A percentile compares a stretch with the other conserved stretches of the same genome.
Evolutionary conservation across 2,888 invertebrate genomes (phyloP).

Genomic region (Uropetala carovei): DNA sequence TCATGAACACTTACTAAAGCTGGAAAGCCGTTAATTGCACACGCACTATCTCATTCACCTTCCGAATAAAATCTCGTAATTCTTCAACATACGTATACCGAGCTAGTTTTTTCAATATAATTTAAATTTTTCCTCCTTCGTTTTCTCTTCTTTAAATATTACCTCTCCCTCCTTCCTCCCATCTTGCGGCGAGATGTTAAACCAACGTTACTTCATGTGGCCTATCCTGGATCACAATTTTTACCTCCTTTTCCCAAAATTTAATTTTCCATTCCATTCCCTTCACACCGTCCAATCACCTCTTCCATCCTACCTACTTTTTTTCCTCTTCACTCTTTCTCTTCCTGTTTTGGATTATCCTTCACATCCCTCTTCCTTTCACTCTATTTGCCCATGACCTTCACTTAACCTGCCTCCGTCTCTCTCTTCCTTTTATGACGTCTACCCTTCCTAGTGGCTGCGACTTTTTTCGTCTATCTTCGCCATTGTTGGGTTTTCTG

Average conservation of each 20-base stretch:
- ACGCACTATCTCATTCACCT: too few species aligned
- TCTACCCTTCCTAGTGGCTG: not conserved
- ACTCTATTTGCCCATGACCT: not conserved
- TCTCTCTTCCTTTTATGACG: too few species aligned
- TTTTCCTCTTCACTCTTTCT: not conserved
- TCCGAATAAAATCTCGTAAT: too few species aligned
- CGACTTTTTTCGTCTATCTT: not conserved
- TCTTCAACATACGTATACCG: too few species aligned
- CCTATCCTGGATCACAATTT: not conserved
- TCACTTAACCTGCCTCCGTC: not conserved
- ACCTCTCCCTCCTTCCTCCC: not conserved
- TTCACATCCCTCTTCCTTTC: not conserved
- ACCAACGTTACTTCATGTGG: not conserved
- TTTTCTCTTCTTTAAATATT: not conserved
- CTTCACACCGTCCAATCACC: not conserved
- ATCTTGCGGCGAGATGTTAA: not conserved
- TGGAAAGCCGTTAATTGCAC: too few species aligned
- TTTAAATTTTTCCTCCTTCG: not conserved
- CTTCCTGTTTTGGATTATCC: not conserved
- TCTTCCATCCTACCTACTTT: not conserved
- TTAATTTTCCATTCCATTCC: conserved; percentile 9
- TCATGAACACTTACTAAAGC: too few species aligned
- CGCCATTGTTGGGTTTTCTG: too few species aligned
- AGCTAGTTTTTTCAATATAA: not conserved
- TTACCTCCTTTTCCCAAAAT: not conserved